A percentile compares a stretch with the other conserved stretches of the same genome.
Evolutionary conservation across 2,888 invertebrate species (phyloP).

Genomic region (Aphodius sticticus): DNA sequence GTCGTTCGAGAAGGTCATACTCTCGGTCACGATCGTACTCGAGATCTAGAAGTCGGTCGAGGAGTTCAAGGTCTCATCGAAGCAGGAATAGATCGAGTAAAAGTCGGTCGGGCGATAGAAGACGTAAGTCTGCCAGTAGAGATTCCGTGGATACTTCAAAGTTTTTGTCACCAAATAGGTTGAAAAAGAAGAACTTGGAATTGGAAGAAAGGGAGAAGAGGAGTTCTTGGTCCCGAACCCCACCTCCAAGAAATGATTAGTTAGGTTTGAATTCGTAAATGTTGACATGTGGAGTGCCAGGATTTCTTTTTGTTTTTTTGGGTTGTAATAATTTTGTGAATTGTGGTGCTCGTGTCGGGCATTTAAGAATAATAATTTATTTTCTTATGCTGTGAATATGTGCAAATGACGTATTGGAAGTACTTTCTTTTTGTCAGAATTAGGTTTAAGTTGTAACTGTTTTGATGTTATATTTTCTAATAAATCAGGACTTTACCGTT

Average conservation of each 20-base stretch:
- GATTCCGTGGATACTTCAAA: conserved; percentile 52
- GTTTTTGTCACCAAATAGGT: conserved; percentile 54
- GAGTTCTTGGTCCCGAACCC: conserved; percentile 67
- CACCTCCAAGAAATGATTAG: conserved; percentile 42
- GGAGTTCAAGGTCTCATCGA: conserved; percentile 31
- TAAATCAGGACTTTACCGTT: neutral
- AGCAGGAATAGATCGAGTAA: conserved; percentile 32
- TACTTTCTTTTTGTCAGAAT: neutral
- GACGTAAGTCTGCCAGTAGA: conserved; percentile 40
- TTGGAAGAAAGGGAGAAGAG: conserved; percentile 47
- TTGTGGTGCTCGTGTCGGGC: neutral
- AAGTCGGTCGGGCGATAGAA: conserved; percentile 35
- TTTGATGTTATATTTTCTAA: neutral
- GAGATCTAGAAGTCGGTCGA: conserved; percentile 41
- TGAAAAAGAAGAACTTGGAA: conserved; percentile 55
- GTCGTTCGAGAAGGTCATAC: conserved; percentile 44
- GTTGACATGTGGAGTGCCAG: neutral
- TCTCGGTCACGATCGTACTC: conserved; percentile 50
- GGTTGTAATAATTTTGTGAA: neutral
- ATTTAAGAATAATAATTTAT: neutral
- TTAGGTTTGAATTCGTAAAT: neutral
- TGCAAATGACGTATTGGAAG: neutral
- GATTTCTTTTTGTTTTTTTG: neutral
- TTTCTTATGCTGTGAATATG: neutral
- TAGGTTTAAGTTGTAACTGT: neutral